Percentiles rank a stretch among this genome's conserved stretches.
Evolutionary conservation across 2,113 vertebrate species (phyloP).

Genomic region (Pygathrix nemaeus): DNA sequence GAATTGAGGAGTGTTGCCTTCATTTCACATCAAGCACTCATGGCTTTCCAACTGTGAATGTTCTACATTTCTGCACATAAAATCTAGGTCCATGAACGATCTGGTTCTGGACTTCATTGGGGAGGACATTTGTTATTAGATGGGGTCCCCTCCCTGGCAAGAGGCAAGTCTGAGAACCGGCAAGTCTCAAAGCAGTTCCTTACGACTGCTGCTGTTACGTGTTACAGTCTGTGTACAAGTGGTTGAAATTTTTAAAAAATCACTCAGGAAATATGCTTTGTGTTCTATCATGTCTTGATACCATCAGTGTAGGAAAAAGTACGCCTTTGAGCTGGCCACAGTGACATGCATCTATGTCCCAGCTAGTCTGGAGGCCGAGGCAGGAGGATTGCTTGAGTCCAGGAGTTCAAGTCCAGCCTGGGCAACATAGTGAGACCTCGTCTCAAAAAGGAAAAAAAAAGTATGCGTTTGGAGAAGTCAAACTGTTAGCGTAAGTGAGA

Average conservation of each 20-base stretch:
- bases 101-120: not conserved
- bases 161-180: rapidly evolving
- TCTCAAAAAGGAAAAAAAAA: too few relatives aligned
- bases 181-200: rapidly evolving
- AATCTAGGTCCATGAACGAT: not conserved
- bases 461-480: not conserved
- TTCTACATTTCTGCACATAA: not conserved
- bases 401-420: too few relatives aligned
- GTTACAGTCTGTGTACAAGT: too few relatives aligned
- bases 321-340: not conserved
- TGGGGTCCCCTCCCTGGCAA: rapidly evolving
- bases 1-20: not conserved
- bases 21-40: not conserved
- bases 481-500: not conserved
- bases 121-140: rapidly evolving
- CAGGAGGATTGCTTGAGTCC: too few relatives aligned
- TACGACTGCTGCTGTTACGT: rapidly evolving
- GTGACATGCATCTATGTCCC: too few relatives aligned
- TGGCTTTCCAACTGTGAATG: not conserved
- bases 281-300: not conserved
- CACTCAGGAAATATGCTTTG: too few relatives aligned
- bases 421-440: too few relatives aligned
- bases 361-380: too few relatives aligned
- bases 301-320: not conserved
- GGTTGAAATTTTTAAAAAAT: not conserved